Evolutionary conservation across 2,888 invertebrate species (phyloP).

Genomic region (Willowsia nigromaculata): DNA sequence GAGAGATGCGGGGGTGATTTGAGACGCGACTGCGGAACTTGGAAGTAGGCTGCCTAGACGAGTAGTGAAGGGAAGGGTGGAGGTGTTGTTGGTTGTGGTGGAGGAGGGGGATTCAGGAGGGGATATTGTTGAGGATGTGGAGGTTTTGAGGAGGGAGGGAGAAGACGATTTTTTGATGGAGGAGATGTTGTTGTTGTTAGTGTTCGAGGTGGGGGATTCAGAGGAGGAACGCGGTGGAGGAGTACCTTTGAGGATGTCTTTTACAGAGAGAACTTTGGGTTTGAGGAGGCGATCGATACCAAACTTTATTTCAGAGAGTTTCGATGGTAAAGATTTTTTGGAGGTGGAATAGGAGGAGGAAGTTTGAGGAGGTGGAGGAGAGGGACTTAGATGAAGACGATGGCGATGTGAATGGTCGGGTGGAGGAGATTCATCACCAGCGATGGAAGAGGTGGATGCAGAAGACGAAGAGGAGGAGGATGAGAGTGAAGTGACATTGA

Average conservation of each 20-base stretch:
- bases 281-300: conserved; percentile 78
- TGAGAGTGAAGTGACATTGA: conserved; percentile 51
- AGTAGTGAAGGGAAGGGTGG: background rate
- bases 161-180: too few relatives aligned
- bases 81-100: background rate
- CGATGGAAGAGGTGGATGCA: conserved; percentile 30
- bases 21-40: conserved; percentile 45
- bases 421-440: background rate
- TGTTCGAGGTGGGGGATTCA: background rate
- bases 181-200: background rate
- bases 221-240: background rate
- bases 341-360: background rate
- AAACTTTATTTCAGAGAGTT: conserved; percentile 77
- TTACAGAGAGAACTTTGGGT: conserved; percentile 78
- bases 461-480: conserved; percentile 12
- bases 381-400: background rate
- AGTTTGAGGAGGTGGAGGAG: conserved; percentile 27
- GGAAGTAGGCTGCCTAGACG: background rate
- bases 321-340: background rate
- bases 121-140: background rate
- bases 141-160: conserved; percentile 18
- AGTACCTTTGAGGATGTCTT: conserved; percentile 75
- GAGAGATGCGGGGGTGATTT: conserved; percentile 62
- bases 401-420: conserved; percentile 7
- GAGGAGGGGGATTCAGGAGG: conserved; percentile 10